Evolutionary conservation across 2,888 invertebrate species (phyloP).

Genomic region (Pasiphila rectangulata): DNA sequence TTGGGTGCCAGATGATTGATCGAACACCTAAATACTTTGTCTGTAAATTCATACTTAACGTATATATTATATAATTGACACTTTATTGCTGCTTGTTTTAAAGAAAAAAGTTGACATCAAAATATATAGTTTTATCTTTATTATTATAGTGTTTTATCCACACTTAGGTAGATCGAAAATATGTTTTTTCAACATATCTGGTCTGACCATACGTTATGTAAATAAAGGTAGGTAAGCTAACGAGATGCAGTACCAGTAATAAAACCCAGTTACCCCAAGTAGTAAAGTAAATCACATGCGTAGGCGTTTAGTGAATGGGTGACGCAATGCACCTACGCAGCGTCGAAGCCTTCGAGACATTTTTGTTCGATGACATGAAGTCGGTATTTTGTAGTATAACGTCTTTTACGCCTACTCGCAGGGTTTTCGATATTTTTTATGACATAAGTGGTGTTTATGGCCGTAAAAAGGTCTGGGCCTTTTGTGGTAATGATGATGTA

Average conservation of each 20-base stretch:
- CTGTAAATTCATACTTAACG: too few species aligned
- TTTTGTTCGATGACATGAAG: constrained; percentile 35
- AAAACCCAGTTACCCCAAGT: constrained; percentile 7
- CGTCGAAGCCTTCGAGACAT: constrained; percentile 45
- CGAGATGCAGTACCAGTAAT: neutral
- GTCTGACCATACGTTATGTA: too few species aligned
- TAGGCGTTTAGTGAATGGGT: constrained; percentile 50
- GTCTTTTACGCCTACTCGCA: constrained; percentile 13
- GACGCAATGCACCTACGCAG: constrained; percentile 56
- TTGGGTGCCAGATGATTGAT: too few species aligned
- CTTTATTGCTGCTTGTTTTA: too few species aligned
- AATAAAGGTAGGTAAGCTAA: neutral
- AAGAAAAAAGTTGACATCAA: too few species aligned
- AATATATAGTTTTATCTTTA: too few species aligned
- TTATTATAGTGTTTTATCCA: too few species aligned
- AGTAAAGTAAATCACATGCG: constrained; percentile 21
- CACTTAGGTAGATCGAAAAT: too few species aligned
- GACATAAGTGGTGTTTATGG: constrained; percentile 16
- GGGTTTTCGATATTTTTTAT: constrained; percentile 13
- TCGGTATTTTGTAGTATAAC: constrained; percentile 14
- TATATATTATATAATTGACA: too few species aligned
- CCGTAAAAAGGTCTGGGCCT: constrained; percentile 15
- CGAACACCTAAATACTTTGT: too few species aligned
- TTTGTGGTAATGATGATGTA: constrained; percentile 6
- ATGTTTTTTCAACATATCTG: too few species aligned